A percentile compares a stretch with the other conserved stretches of the same genome.
phyloP scores from a whole-genome alignment of 2,888 invertebrate species.

The Pherbina coryleti region DNA sequence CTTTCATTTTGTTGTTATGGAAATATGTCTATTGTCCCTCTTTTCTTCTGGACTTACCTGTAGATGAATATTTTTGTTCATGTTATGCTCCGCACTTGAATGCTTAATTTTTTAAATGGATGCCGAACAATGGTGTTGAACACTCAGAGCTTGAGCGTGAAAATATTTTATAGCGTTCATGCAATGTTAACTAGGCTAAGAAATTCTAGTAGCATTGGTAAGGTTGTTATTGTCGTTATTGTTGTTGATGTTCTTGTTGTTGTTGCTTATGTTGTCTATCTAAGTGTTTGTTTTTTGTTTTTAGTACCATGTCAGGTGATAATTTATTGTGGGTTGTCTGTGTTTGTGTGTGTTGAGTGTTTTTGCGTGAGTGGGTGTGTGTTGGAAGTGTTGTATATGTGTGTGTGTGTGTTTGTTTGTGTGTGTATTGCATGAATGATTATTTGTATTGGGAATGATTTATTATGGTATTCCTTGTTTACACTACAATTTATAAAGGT shows the following conservation, averaged over 20 bases:
- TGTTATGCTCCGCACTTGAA: too few relatives aligned
- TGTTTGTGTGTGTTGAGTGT: background rate
- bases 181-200: slow-evolving; percentile 1
- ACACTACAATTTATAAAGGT: too few relatives aligned
- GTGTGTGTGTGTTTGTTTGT: background rate
- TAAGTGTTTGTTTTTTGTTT: background rate
- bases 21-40: too few relatives aligned
- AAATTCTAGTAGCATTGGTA: background rate
- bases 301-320: background rate
- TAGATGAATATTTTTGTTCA: too few relatives aligned
- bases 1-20: too few relatives aligned
- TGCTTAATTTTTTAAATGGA: too few relatives aligned
- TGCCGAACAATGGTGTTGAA: too few relatives aligned
- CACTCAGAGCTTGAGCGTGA: background rate
- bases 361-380: background rate
- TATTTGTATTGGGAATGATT: background rate
- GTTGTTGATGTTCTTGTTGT: background rate
- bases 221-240: too few relatives aligned
- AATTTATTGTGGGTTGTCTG: background rate
- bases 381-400: too few relatives aligned
- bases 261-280: background rate
- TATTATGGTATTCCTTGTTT: too few relatives aligned
- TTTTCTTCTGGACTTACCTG: too few relatives aligned
- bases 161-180: slow-evolving; percentile 5
- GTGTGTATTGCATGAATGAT: background rate